Conservation (phyloP, 2,113 vertebrate genomes). For the Scalopus aquaticus region DNA sequence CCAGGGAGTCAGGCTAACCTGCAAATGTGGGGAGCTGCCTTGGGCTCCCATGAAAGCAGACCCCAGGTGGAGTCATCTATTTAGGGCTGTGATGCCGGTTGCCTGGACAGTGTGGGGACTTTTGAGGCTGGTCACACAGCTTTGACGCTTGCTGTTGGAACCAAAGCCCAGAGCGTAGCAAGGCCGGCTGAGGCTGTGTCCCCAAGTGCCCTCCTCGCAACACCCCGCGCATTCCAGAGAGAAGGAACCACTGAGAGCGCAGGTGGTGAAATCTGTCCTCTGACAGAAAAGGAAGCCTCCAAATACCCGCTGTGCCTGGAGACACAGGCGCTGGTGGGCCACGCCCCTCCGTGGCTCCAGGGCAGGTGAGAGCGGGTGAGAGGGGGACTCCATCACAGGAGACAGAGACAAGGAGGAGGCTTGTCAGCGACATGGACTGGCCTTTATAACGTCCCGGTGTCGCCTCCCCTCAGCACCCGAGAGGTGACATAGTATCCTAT, state of each 20-base stretch:
- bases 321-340: fast-evolving
- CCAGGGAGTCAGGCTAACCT: fast-evolving
- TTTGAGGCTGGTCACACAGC: background rate
- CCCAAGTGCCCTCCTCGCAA: background rate
- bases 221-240: fast-evolving
- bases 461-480: background rate
- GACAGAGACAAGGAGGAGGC: background rate
- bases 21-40: background rate
- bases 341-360: fast-evolving
- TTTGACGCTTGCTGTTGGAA: background rate
- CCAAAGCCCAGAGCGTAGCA: background rate
- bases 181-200: background rate
- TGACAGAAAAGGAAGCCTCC: background rate
- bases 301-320: background rate
- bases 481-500: background rate
- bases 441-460: background rate
- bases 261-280: background rate
- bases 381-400: fast-evolving
- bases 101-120: fast-evolving
- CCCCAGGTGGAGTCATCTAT: background rate
- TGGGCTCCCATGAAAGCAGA: fast-evolving
- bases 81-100: background rate
- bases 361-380: background rate
- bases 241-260: background rate
- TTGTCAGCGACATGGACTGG: background rate